Conservation (phyloP, 2,888 invertebrate genomes). For the Chelonus formosanus region DNA sequence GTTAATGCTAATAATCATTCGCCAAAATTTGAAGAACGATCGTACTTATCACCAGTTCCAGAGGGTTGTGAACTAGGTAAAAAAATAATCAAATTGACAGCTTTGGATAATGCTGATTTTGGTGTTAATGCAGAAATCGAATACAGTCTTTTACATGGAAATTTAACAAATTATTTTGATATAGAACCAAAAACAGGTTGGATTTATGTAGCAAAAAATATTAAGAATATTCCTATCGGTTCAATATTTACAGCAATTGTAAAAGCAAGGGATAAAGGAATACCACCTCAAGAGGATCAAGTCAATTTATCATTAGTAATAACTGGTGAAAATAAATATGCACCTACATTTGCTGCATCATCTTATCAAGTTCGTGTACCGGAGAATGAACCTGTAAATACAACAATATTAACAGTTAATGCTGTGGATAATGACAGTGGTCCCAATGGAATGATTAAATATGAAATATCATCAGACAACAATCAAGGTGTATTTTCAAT, state of each 20-base stretch:
- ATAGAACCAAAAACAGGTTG: slow-evolving; percentile 83
- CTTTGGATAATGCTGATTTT: slow-evolving; percentile 81
- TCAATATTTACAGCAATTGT: slow-evolving; percentile 69
- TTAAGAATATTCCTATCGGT: slow-evolving; percentile 72
- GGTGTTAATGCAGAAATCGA: slow-evolving; percentile 91
- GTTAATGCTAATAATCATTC: slow-evolving; percentile 93
- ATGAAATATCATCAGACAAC: slow-evolving; percentile 85
- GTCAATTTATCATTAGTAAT: slow-evolving; percentile 78
- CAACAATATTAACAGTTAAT: slow-evolving; percentile 83
- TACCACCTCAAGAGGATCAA: slow-evolving; percentile 84
- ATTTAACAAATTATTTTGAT: slow-evolving; percentile 78
- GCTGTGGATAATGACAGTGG: slow-evolving; percentile 88
- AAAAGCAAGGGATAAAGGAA: slow-evolving; percentile 85
- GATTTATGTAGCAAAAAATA: slow-evolving; percentile 75
- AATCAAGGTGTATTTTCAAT: slow-evolving; percentile 82
- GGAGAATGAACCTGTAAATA: slow-evolving; percentile 88
- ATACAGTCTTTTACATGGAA: slow-evolving; percentile 78
- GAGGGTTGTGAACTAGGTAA: slow-evolving; percentile 78
- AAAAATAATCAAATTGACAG: slow-evolving; percentile 76
- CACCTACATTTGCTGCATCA: slow-evolving; percentile 83
- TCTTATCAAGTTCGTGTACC: slow-evolving; percentile 91
- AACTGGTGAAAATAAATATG: slow-evolving; percentile 83
- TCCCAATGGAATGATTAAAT: slow-evolving; percentile 88
- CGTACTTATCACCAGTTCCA: slow-evolving; percentile 83
- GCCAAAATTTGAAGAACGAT: slow-evolving; percentile 80